phyloP scores from a whole-genome alignment of 2,113 vertebrate species.

The Acrocephalus arundinaceus region DNA sequence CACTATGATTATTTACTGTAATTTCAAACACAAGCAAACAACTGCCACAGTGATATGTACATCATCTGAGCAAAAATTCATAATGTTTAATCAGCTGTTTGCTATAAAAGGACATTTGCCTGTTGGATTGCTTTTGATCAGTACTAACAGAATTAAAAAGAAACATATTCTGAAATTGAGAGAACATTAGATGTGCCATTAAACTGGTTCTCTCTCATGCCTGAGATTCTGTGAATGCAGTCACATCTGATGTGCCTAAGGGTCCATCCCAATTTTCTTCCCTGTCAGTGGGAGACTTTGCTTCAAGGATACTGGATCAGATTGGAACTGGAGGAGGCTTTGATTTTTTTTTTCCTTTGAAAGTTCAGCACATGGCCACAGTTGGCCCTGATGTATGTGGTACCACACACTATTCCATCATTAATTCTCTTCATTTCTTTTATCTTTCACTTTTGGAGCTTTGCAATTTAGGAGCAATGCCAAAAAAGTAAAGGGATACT shows the following conservation, averaged over 20 bases:
- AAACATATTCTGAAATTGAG: background rate
- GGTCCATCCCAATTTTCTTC: background rate
- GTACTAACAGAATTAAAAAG: background rate
- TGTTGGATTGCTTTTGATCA: background rate
- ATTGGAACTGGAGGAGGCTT: background rate
- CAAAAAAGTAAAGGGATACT: background rate
- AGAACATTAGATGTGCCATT: background rate
- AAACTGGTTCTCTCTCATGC: background rate
- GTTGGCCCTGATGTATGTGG: background rate
- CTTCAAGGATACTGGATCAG: background rate
- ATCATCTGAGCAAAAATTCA: background rate
- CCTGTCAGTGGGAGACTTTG: background rate
- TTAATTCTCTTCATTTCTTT: background rate
- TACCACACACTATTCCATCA: background rate
- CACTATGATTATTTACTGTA: background rate
- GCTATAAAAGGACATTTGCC: background rate
- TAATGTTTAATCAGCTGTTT: background rate
- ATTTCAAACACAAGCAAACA: slow-evolving; percentile 1
- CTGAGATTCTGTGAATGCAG: background rate
- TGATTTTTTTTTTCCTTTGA: background rate
- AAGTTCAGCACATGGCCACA: background rate
- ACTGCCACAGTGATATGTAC: background rate
- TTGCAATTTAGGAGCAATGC: background rate
- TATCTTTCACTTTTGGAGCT: background rate
- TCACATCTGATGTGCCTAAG: background rate